Percentiles rank a stretch among this genome's conserved stretches.
Conservation (phyloP, 1,140 invertebrate species). For the Hermetia illucens region DNA sequence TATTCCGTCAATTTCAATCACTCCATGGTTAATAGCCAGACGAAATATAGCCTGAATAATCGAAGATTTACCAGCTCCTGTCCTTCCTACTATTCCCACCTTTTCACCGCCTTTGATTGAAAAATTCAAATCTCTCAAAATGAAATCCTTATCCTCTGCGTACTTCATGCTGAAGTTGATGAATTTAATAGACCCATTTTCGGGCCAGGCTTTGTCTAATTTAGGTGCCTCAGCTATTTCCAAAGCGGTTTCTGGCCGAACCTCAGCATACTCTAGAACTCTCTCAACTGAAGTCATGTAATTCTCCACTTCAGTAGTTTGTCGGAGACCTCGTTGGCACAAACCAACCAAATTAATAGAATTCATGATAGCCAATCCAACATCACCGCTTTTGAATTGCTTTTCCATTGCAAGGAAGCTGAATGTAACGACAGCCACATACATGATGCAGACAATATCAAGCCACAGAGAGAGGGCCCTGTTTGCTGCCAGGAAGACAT, state of each 20-base stretch:
- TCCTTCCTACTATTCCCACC: slow-evolving; percentile 74
- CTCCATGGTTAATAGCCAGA: slow-evolving; percentile 47
- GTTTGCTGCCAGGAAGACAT: slow-evolving; percentile 49
- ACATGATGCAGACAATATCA: slow-evolving; percentile 53
- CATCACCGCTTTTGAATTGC: slow-evolving; percentile 49
- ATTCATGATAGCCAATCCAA: slow-evolving; percentile 69
- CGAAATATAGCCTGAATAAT: slow-evolving; percentile 71
- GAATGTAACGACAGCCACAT: slow-evolving; percentile 39
- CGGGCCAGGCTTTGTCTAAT: slow-evolving; percentile 55
- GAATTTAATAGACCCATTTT: slow-evolving; percentile 50
- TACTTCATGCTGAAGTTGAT: slow-evolving; percentile 41
- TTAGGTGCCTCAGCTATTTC: slow-evolving; percentile 34
- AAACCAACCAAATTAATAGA: slow-evolving; percentile 59
- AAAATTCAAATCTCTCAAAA: slow-evolving; percentile 52
- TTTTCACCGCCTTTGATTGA: slow-evolving; percentile 55
- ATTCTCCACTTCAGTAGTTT: slow-evolving; percentile 70
- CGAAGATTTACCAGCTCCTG: slow-evolving; percentile 86
- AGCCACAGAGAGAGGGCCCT: slow-evolving; percentile 44
- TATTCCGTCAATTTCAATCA: slow-evolving; percentile 42
- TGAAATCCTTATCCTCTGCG: slow-evolving; percentile 30
- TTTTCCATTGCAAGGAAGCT: slow-evolving; percentile 34
- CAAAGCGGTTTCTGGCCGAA: slow-evolving; percentile 35
- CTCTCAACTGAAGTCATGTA: slow-evolving; percentile 75
- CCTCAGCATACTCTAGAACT: slow-evolving; percentile 55
- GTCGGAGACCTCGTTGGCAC: slow-evolving; percentile 76